Percentiles rank a stretch among this genome's conserved stretches.
Evolutionary conservation across 2,888 invertebrate genomes (phyloP).

Genomic region (Clivina fossor): DNA sequence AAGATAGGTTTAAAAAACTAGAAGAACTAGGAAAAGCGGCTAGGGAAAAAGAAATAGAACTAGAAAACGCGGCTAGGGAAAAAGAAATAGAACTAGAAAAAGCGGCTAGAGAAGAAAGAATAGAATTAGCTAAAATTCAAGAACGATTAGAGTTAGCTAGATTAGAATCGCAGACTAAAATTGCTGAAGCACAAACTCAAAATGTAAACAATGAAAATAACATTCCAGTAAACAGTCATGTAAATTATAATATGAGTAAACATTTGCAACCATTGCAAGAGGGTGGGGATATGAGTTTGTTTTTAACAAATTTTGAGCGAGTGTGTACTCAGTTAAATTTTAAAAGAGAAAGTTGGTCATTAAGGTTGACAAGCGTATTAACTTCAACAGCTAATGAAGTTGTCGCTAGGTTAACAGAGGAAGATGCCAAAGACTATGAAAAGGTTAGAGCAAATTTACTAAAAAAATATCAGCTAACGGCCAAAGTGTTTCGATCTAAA

Average conservation of each 20-base stretch:
- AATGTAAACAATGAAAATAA: not conserved
- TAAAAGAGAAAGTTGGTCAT: not conserved
- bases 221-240: not conserved
- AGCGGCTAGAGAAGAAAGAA: conserved; percentile 1
- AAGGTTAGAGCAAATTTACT: not conserved
- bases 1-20: conserved; percentile 3
- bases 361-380: conserved; percentile 3
- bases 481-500: conserved; percentile 1
- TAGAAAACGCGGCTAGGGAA: too few species aligned
- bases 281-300: conserved; percentile 6
- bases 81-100: not conserved
- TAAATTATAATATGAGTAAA: conserved; percentile 6
- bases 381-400: conserved; percentile 3
- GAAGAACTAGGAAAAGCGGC: too few species aligned
- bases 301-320: conserved; percentile 13
- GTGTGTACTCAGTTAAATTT: conserved; percentile 8
- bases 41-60: not conserved
- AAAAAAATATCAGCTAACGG: conserved; percentile 4
- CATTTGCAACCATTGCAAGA: conserved; percentile 4
- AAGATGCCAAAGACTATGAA: conserved; percentile 4
- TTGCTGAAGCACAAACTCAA: conserved; percentile 4
- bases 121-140: too few species aligned
- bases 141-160: conserved; percentile 11
- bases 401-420: not conserved
- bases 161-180: conserved; percentile 1